A percentile compares a stretch with the other conserved stretches of the same genome.
These are phyloP conservation scores for Microtus pennsylvanicus DNA, from an alignment of 2,113 vertebrate species.

Conservation along the genomic window DNA sequence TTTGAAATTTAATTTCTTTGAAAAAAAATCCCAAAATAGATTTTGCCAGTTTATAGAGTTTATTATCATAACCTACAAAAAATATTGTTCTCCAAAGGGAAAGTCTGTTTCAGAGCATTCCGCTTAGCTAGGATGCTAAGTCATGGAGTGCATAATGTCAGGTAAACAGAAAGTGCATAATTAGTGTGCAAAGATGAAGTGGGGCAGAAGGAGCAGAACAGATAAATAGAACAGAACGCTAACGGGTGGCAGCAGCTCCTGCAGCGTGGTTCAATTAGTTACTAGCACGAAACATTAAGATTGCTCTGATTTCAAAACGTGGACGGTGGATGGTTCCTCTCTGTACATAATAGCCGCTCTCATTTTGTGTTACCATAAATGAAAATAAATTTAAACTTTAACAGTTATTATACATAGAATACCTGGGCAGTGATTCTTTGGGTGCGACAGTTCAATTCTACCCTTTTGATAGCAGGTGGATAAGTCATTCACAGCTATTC, in stretches of 20 bases:
- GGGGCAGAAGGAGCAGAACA: neutral
- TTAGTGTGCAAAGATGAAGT: neutral
- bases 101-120: neutral
- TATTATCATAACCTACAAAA: slow-evolving; percentile 49
- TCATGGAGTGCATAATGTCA: neutral
- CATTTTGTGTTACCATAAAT: neutral
- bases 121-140: neutral
- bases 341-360: neutral
- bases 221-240: neutral
- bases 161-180: neutral
- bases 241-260: neutral
- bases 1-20: slow-evolving; percentile 71
- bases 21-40: slow-evolving; percentile 14
- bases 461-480: neutral
- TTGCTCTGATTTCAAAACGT: neutral
- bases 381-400: neutral
- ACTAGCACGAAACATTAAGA: neutral
- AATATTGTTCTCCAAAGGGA: slow-evolving; percentile 3
- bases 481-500: neutral
- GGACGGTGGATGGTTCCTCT: neutral
- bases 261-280: neutral
- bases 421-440: neutral
- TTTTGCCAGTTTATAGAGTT: slow-evolving; percentile 41
- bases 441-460: neutral
- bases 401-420: neutral